phyloP scores from a whole-genome alignment of 2,113 vertebrate genomes.

The Eubucco bourcierii region DNA sequence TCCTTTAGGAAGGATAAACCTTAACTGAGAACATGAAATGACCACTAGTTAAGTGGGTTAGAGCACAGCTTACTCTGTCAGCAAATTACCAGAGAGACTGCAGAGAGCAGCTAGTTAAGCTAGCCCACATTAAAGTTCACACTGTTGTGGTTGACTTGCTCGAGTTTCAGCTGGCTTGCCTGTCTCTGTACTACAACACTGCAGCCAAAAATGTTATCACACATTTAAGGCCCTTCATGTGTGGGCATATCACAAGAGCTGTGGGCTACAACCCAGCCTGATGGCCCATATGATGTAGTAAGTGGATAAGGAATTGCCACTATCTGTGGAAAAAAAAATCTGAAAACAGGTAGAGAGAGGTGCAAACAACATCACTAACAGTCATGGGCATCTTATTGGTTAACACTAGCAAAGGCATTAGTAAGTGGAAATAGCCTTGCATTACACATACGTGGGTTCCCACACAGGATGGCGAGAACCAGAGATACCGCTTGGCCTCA shows the following conservation, averaged over 20 bases:
- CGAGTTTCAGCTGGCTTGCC: not conserved
- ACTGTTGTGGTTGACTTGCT: not conserved
- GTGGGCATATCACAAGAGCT: not conserved
- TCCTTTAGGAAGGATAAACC: not conserved
- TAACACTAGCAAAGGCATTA: not conserved
- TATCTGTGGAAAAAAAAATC: conserved; percentile 21
- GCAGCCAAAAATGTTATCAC: not conserved
- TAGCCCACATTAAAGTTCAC: not conserved
- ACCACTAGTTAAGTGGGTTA: not conserved
- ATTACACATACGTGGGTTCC: not conserved
- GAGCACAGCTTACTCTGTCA: not conserved
- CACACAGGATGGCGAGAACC: not conserved
- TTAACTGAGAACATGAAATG: not conserved
- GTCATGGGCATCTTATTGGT: not conserved
- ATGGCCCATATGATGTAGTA: not conserved
- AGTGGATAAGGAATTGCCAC: not conserved
- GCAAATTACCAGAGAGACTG: fast-evolving
- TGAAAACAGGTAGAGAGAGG: not conserved
- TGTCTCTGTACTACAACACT: not conserved
- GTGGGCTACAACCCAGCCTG: not conserved
- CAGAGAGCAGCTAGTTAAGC: not conserved
- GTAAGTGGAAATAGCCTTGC: conserved; percentile 27
- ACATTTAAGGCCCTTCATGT: not conserved
- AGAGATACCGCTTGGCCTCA: not conserved
- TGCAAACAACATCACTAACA: not conserved